Evolutionary conservation across 1,140 invertebrate species (phyloP).

Genomic region (Idris sp.): DNA sequence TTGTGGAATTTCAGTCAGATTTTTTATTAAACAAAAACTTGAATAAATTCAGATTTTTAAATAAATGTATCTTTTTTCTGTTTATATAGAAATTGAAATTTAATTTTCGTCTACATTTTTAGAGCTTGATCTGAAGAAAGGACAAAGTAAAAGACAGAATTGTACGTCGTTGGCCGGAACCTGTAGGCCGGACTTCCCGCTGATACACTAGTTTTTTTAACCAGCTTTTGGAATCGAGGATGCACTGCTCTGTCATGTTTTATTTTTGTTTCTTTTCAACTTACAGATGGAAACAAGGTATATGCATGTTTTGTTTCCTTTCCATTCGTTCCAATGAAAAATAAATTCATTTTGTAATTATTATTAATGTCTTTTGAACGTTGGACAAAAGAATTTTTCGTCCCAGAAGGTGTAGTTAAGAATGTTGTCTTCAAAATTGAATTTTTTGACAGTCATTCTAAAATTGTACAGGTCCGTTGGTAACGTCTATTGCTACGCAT

Average conservation of each 20-base stretch:
- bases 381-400: too few species aligned
- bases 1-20: too few species aligned
- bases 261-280: constrained; percentile 45
- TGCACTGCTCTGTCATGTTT: constrained; percentile 39
- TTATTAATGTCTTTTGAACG: too few species aligned
- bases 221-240: constrained; percentile 65
- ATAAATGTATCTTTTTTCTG: too few species aligned
- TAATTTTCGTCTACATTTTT: too few species aligned
- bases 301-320: constrained; percentile 6
- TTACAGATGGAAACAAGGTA: constrained; percentile 23
- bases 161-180: constrained; percentile 71
- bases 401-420: not conserved
- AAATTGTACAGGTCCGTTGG: too few species aligned
- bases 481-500: too few species aligned
- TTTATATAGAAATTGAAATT: too few species aligned
- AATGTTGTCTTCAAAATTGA: too few species aligned
- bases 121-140: constrained; percentile 11
- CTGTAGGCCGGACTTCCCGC: constrained; percentile 78
- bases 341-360: constrained; percentile 14
- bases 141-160: constrained; percentile 53
- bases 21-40: too few species aligned
- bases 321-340: constrained; percentile 10
- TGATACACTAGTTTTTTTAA: constrained; percentile 75
- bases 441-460: too few species aligned
- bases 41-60: too few species aligned